Evolutionary conservation across 2,888 invertebrate species (phyloP).

Genomic region (Phanerotoma sp.): DNA sequence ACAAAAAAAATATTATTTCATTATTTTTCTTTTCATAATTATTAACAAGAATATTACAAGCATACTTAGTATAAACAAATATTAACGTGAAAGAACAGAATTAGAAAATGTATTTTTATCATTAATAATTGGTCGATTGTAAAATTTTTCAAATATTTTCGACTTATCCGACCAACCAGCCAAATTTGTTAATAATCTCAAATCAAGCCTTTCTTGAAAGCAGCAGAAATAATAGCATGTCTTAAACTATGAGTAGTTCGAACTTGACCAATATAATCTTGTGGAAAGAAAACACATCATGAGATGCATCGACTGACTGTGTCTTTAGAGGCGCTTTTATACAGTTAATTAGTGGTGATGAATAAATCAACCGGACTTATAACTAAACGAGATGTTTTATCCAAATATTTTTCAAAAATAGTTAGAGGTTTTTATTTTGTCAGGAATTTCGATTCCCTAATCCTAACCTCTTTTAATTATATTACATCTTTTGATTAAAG

Average conservation of each 20-base stretch:
- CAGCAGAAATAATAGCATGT: slow-evolving; percentile 17
- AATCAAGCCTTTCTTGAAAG: slow-evolving; percentile 17
- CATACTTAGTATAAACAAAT: background rate
- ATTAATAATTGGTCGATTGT: slow-evolving; percentile 16
- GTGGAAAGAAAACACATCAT: background rate
- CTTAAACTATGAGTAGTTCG: slow-evolving; percentile 5
- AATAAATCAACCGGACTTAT: background rate
- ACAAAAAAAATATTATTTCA: no score
- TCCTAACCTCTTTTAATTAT: background rate
- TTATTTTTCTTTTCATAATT: no score
- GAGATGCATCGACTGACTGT: slow-evolving; percentile 8
- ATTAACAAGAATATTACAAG: background rate
- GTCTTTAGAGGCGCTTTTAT: slow-evolving; percentile 4
- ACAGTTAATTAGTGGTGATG: background rate
- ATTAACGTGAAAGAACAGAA: background rate
- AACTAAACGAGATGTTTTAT: background rate
- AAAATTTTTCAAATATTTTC: slow-evolving; percentile 17
- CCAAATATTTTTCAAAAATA: slow-evolving; percentile 1
- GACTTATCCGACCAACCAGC: slow-evolving; percentile 24
- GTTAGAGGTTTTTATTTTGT: slow-evolving; percentile 9
- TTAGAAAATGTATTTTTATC: slow-evolving; percentile 4
- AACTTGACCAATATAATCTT: background rate
- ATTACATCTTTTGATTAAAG: slow-evolving; percentile 3
- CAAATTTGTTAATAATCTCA: slow-evolving; percentile 8
- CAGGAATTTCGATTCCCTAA: slow-evolving; percentile 13